These are phyloP conservation scores for Xenentodon cancila DNA, from an alignment of 2,797 vertebrate species.

Conservation along the genomic window DNA sequence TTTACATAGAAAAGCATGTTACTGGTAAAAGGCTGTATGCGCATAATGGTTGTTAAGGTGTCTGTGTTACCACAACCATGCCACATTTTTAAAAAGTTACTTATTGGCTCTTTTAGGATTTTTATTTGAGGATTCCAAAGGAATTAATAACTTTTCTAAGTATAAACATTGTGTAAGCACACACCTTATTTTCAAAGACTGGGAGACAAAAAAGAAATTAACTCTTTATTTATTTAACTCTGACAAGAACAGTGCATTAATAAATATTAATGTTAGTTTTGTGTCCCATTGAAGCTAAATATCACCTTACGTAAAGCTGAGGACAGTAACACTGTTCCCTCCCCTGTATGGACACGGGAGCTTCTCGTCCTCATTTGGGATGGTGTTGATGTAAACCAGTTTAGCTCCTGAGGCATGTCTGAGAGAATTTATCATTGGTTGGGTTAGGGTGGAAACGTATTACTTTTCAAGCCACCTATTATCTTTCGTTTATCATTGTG, in stretches of 20 bases:
- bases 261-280: slow-evolving; percentile 1
- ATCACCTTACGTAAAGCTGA: slow-evolving; percentile 10
- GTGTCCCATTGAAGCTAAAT: slow-evolving; percentile 23
- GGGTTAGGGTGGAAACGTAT: too few species aligned
- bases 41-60: neutral
- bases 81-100: neutral
- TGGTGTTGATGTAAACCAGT: slow-evolving; percentile 70
- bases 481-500: too few species aligned
- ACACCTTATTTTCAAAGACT: neutral
- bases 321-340: slow-evolving; percentile 12
- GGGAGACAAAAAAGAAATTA: slow-evolving; percentile 1
- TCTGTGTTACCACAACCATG: neutral
- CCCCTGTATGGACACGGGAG: slow-evolving; percentile 35
- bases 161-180: neutral
- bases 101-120: neutral
- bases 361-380: slow-evolving; percentile 53
- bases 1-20: too few species aligned
- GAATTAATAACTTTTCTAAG: neutral
- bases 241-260: neutral
- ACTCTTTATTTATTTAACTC: neutral
- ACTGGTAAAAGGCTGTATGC: too few species aligned
- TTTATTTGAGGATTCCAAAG: neutral
- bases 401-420: slow-evolving; percentile 61
- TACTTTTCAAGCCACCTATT: too few species aligned
- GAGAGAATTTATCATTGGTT: slow-evolving; percentile 73